Conservation (phyloP, 1,140 invertebrate genomes). For the Dreissena polymorpha region DNA sequence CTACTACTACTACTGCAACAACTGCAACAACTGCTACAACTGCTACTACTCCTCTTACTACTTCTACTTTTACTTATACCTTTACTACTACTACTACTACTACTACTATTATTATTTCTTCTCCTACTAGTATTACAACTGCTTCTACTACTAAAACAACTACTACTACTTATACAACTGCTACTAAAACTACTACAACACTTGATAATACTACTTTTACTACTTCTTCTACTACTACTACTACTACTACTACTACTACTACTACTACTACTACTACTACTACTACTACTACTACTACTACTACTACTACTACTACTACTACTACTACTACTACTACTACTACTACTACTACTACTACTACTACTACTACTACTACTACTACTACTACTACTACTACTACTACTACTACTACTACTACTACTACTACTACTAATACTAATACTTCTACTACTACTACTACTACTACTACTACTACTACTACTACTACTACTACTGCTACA, state of each 20-base stretch:
- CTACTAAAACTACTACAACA: too few relatives aligned
- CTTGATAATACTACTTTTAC: constrained; percentile 20
- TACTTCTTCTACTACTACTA: constrained; percentile 19
- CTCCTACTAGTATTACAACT: constrained; percentile 19
- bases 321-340: constrained; percentile 18
- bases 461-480: constrained; percentile 5
- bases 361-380: constrained; percentile 40
- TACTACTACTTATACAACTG: too few relatives aligned
- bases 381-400: constrained; percentile 46
- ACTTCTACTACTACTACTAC: constrained; percentile 30
- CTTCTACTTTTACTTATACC: too few relatives aligned
- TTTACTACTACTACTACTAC: constrained; percentile 18
- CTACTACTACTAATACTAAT: constrained; percentile 46
- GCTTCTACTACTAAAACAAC: too few relatives aligned
- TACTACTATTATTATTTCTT: constrained; percentile 24
- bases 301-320: constrained; percentile 14
- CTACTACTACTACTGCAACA: constrained; percentile 44
- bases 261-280: constrained; percentile 22
- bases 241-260: constrained; percentile 21
- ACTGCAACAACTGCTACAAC: too few relatives aligned
- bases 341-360: constrained; percentile 34
- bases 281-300: constrained; percentile 18
- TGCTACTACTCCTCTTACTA: too few relatives aligned
- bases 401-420: constrained; percentile 52
- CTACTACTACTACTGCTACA: constrained; percentile 30